Base-by-base conservation (phyloP, 2,797 vertebrate genomes). In the Uromys caudimaculatus region DNA sequence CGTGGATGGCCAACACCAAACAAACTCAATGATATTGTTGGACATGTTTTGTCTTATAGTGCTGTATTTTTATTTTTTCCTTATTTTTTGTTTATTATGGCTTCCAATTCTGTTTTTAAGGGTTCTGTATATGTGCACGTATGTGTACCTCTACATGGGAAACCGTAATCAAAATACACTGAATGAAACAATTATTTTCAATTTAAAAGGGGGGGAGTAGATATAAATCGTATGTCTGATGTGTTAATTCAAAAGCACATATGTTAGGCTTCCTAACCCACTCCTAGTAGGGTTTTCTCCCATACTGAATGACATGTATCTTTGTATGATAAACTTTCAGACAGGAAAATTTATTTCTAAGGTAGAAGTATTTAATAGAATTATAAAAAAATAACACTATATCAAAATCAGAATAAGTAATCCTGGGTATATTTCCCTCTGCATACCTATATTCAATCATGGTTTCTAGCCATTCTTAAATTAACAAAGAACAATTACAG, bases 311-410 rank as follows among this genome's bases (percentile, higher is more conserved):
- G 75, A 79, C 12, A 10, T 88, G 67, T 60, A 79, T 4, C 1
- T 1, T 69, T 56, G 91, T 96, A 95, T 92, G 16, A 97, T 32
- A 82, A 87, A 82, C 24, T 77, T 87, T 35, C 89, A 96, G 62
- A 87, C 0, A 98, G 89, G 90, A 96, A 98, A 96, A 97, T 98
- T 98, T 98, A 98, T 98, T 98, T 98, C 96, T 98, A 98, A 19
- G 73, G 95, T 95, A 98, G 97, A 98, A 98, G 96, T 94, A 98
- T 97, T 98, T 98, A 97, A 98, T 98, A 98, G 96, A 97, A 93
- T 98, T 98, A 98, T 98, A 98, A 97, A 98, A 98, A 98, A 98
- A 98, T 98, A 98, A 98, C 95, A 97, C 92, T 98, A 96, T 98
- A 98, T 98, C 96, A 97, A 98, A 98, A 98, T 98, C 98, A 97